Evolutionary conservation across 2,113 vertebrate species (phyloP).

Genomic region (Sterrhoptilus dennistouni): DNA sequence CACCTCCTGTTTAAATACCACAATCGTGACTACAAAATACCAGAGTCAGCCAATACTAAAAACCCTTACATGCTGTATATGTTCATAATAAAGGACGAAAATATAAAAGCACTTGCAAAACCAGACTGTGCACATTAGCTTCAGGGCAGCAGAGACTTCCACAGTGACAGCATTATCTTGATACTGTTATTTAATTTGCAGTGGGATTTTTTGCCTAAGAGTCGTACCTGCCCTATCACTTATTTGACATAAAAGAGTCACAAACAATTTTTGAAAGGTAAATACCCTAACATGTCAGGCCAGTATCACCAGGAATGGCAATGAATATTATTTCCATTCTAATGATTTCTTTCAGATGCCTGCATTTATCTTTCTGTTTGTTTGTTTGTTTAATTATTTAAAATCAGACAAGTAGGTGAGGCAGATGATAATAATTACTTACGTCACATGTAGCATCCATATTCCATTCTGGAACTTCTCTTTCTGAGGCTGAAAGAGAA

Average conservation of each 20-base stretch:
- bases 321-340: not conserved
- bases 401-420: not conserved
- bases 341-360: not conserved
- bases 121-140: conserved; percentile 16
- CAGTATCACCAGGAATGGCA: not conserved
- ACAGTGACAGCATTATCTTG: not conserved
- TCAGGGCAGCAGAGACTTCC: not conserved
- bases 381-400: not conserved
- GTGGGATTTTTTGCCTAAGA: not conserved
- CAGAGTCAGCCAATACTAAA: conserved; percentile 43
- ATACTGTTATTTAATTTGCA: not conserved
- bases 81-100: conserved; percentile 39
- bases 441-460: not conserved
- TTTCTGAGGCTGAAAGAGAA: not conserved
- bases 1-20: conserved; percentile 64
- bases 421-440: not conserved
- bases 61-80: conserved; percentile 6
- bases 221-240: not conserved
- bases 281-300: not conserved
- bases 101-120: not conserved
- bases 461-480: not conserved
- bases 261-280: not conserved
- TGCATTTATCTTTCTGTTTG: not conserved
- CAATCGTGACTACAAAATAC: conserved; percentile 54
- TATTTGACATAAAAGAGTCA: not conserved